Evolutionary conservation across 2,797 vertebrate genomes (phyloP).

Genomic region (Pipistrellus pygmaeus): DNA sequence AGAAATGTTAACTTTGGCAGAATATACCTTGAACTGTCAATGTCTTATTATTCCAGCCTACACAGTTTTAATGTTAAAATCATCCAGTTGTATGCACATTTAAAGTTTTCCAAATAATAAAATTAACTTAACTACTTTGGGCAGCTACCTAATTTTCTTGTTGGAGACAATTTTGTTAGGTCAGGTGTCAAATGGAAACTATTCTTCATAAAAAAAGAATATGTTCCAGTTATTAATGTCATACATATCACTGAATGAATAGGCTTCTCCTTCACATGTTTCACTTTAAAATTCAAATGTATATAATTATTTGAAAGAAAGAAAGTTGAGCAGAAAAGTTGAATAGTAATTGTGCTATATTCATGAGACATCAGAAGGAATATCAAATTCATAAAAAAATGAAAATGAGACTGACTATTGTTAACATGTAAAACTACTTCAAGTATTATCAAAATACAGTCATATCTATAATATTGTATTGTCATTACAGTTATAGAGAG

Average conservation of each 20-base stretch:
- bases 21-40: neutral
- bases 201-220: constrained; percentile 19
- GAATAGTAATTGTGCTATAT: neutral
- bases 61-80: neutral
- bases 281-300: constrained; percentile 27
- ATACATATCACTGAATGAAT: neutral
- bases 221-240: neutral
- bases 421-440: neutral
- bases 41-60: neutral
- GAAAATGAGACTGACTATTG: constrained; percentile 5
- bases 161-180: neutral
- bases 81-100: neutral
- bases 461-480: neutral
- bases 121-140: neutral
- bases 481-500: neutral
- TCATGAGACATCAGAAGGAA: constrained; percentile 11
- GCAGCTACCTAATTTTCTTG: neutral
- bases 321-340: constrained; percentile 2
- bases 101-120: neutral
- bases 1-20: neutral
- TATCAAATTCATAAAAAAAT: constrained; percentile 24
- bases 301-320: constrained; percentile 36
- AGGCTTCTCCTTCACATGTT: neutral
- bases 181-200: neutral
- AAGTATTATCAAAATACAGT: constrained; percentile 29